These are phyloP conservation scores for Pseudopodoces humilis DNA, from an alignment of 2,113 vertebrate species.

Conservation along the genomic window DNA sequence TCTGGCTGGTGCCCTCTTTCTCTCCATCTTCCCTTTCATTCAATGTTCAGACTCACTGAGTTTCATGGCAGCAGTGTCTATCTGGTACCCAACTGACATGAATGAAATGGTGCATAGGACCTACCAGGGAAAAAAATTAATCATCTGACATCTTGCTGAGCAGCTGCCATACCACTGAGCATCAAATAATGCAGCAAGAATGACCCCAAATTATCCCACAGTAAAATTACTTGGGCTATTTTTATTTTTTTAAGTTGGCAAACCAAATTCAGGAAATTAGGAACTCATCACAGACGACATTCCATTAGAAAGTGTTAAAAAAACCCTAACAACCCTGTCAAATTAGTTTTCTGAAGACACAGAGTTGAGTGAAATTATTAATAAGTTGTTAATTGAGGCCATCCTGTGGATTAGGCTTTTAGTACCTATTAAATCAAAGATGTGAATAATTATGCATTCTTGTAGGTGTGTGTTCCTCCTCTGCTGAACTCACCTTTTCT, in stretches of 20 bases:
- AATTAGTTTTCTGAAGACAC: slow-evolving; percentile 22
- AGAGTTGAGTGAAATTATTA: slow-evolving; percentile 22
- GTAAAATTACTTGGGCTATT: not conserved
- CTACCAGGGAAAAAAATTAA: not conserved
- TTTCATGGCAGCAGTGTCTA: not conserved
- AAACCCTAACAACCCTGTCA: not conserved
- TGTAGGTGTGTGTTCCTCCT: not conserved
- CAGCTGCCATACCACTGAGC: not conserved
- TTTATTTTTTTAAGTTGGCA: not conserved
- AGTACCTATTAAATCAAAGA: slow-evolving; percentile 32
- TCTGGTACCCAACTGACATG: not conserved
- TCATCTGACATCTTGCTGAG: not conserved
- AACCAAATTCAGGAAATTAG: not conserved
- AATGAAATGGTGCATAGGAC: not conserved
- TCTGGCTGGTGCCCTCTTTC: not conserved
- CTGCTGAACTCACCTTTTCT: not conserved
- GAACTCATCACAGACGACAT: not conserved
- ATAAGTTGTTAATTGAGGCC: slow-evolving; percentile 34
- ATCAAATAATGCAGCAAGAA: accelerated
- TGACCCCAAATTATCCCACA: not conserved
- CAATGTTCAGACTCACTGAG: not conserved
- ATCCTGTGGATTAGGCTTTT: slow-evolving; percentile 25
- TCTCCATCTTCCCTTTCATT: not conserved
- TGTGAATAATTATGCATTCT: not conserved
- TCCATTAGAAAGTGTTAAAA: slow-evolving; percentile 21